Base-by-base conservation (phyloP, 1,140 invertebrate species). In the Pomacea maculata region DNA sequence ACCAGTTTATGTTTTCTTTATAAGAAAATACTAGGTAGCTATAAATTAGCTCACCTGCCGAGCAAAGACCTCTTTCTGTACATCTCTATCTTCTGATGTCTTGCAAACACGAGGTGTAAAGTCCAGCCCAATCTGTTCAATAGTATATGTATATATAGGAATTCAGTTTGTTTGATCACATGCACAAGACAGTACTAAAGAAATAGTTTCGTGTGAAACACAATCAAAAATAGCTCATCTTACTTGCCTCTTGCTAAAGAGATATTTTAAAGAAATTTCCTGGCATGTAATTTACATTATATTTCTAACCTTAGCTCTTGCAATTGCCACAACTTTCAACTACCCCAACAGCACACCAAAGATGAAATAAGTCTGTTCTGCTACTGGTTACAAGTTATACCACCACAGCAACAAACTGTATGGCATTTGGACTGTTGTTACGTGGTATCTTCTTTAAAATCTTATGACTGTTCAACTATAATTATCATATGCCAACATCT, bases 21-120 rank as follows among this genome's bases (percentile, higher is more conserved):
- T 45, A 45, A 45, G 34, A 45, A 45, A 6, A 4, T 45, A 45
- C 34, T 45, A 45, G 34, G 34, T 45, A 45, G 34, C 34, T 45
- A 45, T 45, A 25, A 70, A 12, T 68, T 55, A 63, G 75, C 80
- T 75, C 52, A 90, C 89, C 85, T 91, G 89, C 64, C 79, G 68
- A 29, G 80, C 81, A 57, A 91, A 82, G 25, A 90, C 90, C 72
- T 86, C 72, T 67, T 86, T 85, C 75, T 91, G 90, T 68, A 75
- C 76, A 21, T 84, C 83, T 81, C 89, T 91, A 55, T 88, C 85
- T 21, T 86, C 85, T 52, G 88, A 83, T 29, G 80, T 77, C 79
- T 84, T 85, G 64, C 82, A 83, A 72, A 87, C 85, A 71, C 88
- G 80, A 61, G 90, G 90, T 67, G 85, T 88, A 76, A 91, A 91